Conservation (phyloP, 1,140 invertebrate species). For the Macrocentrus cingulum region DNA sequence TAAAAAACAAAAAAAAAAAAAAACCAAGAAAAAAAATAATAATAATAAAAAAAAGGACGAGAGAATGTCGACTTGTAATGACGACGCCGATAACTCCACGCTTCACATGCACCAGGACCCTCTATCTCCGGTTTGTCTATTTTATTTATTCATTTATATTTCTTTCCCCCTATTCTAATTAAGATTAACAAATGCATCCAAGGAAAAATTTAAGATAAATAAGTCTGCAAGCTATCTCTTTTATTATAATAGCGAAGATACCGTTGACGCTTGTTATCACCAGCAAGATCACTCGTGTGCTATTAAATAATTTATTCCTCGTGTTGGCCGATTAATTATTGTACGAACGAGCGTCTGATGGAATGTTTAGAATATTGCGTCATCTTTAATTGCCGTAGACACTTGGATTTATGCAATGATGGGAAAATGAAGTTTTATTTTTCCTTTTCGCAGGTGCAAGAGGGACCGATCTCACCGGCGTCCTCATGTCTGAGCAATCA, state of each 20-base stretch:
- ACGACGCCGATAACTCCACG: constrained; percentile 52
- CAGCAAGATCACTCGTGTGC: too few relatives aligned
- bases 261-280: too few relatives aligned
- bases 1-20: constrained; percentile 26
- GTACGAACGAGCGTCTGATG: neutral
- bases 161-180: too few relatives aligned
- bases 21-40: constrained; percentile 12
- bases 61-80: constrained; percentile 56
- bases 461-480: constrained; percentile 54
- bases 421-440: neutral
- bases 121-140: constrained; percentile 53
- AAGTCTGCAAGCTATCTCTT: too few relatives aligned
- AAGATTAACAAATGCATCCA: too few relatives aligned
- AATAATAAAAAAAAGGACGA: constrained; percentile 12
- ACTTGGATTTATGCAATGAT: too few relatives aligned
- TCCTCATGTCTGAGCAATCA: constrained; percentile 55
- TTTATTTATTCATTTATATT: constrained; percentile 1
- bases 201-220: too few relatives aligned
- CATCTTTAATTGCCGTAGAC: neutral
- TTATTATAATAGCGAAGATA: too few relatives aligned
- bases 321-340: neutral
- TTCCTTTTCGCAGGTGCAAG: constrained; percentile 46
- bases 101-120: constrained; percentile 55
- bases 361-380: neutral
- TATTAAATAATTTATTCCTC: too few relatives aligned